Evolutionary conservation across 92 coral and sea anemone species (phyloP), one percentile per base, ranked within the genome.

Genomic region (Paragorgia papillata): DNA sequence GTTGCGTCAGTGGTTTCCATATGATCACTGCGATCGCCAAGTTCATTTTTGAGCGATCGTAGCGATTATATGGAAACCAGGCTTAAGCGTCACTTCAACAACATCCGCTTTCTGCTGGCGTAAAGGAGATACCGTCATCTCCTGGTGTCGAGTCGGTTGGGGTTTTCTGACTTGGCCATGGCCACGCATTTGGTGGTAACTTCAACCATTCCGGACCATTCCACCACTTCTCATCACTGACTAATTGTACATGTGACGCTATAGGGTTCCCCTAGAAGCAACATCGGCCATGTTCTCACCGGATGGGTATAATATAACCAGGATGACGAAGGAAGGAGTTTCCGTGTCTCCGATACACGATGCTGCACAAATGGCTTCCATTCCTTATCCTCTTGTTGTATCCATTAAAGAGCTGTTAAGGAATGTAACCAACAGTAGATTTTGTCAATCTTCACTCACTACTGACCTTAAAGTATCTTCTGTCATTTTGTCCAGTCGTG

Each of bases 351-450:
- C 21, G 78, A 67, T 9, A 80, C 85, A 1, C 89, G 13, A 57
- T 84, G 79, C 70, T 84, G 84, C 26, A 79, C 88, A 29, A 69
- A 84, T 14, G 83, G 88, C 71, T 85, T 85, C 85, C 82, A 80
- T 53, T 80, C 79, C 20, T 46, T 79, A 5, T 63, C 46, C 73
- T 77, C 80, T 18, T 70, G 65, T 27, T 24, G n/a, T 27, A 84
- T 79, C 84, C 84, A 79, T 68, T 79, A 49, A 28, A 84, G 18
- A 0, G 80, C 80, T 40, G 81, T 62, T 61, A 73, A 22, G 9
- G 86, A 85, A 54, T 81, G 82, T 14, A 75, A 35, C 89, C 83
- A 85, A 66, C 79, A 80, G 19, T 67, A 68, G 28, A 80, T 75
- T 19, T 30, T 29, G 82, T 85, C 49, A 8, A 84, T 54, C 44